phyloP scores from a whole-genome alignment of 2,113 vertebrate genomes.

The Limanda limanda region DNA sequence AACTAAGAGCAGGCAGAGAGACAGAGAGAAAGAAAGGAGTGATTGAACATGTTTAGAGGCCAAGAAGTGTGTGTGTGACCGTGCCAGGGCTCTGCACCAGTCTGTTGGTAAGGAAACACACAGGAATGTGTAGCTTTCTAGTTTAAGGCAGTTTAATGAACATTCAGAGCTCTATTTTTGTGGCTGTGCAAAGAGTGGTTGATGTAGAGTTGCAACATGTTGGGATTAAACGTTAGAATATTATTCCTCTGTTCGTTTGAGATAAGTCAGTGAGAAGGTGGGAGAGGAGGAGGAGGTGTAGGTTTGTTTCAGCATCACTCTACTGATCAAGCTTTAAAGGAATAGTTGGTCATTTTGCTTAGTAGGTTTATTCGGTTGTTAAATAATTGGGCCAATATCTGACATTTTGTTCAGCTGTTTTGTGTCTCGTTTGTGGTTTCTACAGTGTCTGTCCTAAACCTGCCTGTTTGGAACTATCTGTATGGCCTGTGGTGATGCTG shows the following conservation, averaged over 20 bases:
- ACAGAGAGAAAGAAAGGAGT: conserved; percentile 22
- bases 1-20: conserved; percentile 14
- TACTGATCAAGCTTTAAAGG: background rate
- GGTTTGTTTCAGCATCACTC: background rate
- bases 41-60: conserved; percentile 39
- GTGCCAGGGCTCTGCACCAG: conserved; percentile 71
- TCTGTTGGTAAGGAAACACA: conserved; percentile 81
- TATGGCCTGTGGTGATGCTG: too few species aligned
- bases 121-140: conserved; percentile 80
- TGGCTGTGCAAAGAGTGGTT: conserved; percentile 36
- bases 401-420: too few species aligned
- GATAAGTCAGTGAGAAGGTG: background rate
- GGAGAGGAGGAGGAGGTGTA: background rate
- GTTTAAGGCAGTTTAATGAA: conserved; percentile 83
- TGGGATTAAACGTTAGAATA: conserved; percentile 21
- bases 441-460: too few species aligned
- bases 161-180: conserved; percentile 67
- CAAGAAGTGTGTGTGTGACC: conserved; percentile 62
- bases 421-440: too few species aligned
- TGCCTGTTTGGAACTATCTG: too few species aligned
- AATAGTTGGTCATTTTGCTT: background rate
- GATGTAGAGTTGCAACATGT: background rate
- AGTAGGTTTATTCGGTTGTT: too few species aligned
- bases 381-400: too few species aligned
- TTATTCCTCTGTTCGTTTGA: background rate